Evolutionary conservation across 2,113 vertebrate genomes (phyloP).

Genomic region (Mirounga angustirostris): DNA sequence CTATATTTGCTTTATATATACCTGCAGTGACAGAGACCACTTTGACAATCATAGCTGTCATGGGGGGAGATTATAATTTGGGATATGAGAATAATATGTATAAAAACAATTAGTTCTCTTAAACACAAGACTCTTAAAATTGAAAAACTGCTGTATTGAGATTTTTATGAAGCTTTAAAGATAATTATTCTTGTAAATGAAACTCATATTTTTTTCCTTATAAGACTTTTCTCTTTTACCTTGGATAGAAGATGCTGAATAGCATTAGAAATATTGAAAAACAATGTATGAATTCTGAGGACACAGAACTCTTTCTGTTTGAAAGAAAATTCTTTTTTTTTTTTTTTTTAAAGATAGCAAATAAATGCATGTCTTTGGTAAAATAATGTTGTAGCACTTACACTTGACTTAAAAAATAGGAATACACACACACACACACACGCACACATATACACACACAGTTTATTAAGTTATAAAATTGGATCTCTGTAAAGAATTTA

Average conservation of each 20-base stretch:
- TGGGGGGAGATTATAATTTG: conserved; percentile 65
- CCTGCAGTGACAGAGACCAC: conserved; percentile 80
- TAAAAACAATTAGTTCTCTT: conserved; percentile 66
- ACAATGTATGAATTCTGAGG: not conserved
- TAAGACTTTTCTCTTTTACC: not conserved
- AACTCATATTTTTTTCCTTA: not conserved
- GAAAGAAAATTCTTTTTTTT: not conserved
- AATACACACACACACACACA: not conserved
- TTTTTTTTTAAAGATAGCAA: not conserved
- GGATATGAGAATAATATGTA: conserved; percentile 69
- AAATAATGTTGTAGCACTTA: conserved; percentile 1
- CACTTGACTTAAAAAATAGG: conserved; percentile 33
- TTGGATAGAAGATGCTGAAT: not conserved
- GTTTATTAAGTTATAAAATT: conserved; percentile 10
- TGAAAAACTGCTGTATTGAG: not conserved
- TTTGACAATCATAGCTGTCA: conserved; percentile 74
- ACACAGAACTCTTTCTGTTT: not conserved
- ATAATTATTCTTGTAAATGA: conserved; percentile 28
- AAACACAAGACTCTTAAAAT: not conserved
- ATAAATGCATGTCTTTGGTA: conserved; percentile 9
- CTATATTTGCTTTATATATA: conserved; percentile 69
- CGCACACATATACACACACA: not conserved
- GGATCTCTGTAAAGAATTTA: not conserved
- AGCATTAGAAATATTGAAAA: conserved; percentile 23
- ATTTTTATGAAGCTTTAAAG: not conserved